phyloP scores from a whole-genome alignment of 2,797 vertebrate species.

The Lepus oiostolus region DNA sequence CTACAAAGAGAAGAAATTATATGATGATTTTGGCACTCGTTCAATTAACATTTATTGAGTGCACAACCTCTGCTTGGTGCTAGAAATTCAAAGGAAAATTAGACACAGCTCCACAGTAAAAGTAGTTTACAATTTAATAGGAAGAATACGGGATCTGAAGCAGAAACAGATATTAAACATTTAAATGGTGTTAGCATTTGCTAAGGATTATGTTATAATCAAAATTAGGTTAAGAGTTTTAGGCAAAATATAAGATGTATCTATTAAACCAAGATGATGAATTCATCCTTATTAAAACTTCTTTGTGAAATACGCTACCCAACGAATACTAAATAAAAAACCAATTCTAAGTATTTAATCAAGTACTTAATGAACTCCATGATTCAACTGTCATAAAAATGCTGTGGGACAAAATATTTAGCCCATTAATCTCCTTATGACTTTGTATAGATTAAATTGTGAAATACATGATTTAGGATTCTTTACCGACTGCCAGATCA shows the following conservation, averaged over 20 bases:
- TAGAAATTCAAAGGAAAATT: not conserved
- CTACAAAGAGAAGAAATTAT: not conserved
- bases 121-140: not conserved
- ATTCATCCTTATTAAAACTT: constrained; percentile 50
- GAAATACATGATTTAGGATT: not conserved
- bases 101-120: not conserved
- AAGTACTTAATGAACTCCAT: not conserved
- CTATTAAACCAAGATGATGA: constrained; percentile 9
- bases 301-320: not conserved
- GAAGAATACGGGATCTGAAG: not conserved
- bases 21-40: not conserved
- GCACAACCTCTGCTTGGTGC: not conserved
- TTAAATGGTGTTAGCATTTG: not conserved
- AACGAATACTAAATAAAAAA: constrained; percentile 59
- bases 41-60: not conserved
- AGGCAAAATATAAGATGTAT: constrained; percentile 9
- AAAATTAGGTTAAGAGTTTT: constrained; percentile 45
- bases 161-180: not conserved
- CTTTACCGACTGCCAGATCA: not conserved
- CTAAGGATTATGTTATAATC: not conserved
- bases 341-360: constrained; percentile 41
- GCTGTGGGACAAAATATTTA: constrained; percentile 16
- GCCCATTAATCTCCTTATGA: not conserved
- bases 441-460: not conserved
- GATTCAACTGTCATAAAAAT: constrained; percentile 9